These are phyloP conservation scores for Alouatta palliata DNA, from an alignment of 2,113 vertebrate species.

Conservation along the genomic window DNA sequence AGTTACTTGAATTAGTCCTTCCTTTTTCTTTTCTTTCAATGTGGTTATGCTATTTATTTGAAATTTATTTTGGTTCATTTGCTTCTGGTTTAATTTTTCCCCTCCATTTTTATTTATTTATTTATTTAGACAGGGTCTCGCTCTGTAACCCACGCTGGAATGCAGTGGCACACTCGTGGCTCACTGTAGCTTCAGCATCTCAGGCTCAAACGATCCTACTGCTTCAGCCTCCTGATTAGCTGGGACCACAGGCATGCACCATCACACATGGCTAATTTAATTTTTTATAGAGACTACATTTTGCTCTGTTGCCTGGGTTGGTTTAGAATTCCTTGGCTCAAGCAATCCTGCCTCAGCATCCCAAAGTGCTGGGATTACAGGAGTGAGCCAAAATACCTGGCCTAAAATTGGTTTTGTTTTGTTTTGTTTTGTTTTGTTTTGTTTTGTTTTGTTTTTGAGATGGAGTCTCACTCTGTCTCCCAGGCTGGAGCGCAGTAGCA, in stretches of 20 bases:
- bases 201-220: not conserved
- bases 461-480: no score
- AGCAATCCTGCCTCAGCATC: no score
- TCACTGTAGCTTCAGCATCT: not conserved
- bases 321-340: no score
- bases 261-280: not conserved
- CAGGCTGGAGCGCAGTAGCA: no score
- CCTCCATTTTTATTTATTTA: not conserved
- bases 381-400: no score
- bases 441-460: no score
- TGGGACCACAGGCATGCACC: not conserved
- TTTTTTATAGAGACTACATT: no score
- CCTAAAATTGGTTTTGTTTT: no score
- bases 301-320: no score
- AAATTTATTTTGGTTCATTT: slow-evolving; percentile 19
- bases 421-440: no score
- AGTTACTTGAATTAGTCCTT: not conserved
- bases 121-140: not conserved
- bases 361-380: no score
- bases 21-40: not conserved
- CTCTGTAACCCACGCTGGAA: not conserved
- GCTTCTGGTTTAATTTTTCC: slow-evolving; percentile 22
- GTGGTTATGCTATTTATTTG: slow-evolving; percentile 29
- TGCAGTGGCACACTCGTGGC: no score
- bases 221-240: not conserved